phyloP scores from a whole-genome alignment of 2,797 vertebrate species.

The Acipenser transmontanus region DNA sequence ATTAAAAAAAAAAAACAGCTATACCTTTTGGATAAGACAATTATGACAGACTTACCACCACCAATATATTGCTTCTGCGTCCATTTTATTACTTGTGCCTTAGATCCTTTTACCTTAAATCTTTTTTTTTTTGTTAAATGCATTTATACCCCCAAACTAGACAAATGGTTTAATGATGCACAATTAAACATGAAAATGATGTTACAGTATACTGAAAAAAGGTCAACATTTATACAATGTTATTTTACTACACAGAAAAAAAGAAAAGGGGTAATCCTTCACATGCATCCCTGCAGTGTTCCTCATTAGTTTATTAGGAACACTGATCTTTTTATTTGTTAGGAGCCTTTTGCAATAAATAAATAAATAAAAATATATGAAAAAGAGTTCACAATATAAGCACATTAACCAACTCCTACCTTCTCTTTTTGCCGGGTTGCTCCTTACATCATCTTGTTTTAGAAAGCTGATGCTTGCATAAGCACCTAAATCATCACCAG shows the following conservation, averaged over 20 bases:
- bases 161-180: too few species aligned
- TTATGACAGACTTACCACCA: neutral
- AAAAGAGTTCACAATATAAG: neutral
- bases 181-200: too few species aligned
- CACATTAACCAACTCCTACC: slow-evolving; percentile 47
- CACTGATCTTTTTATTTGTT: too few species aligned
- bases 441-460: slow-evolving; percentile 61
- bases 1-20: neutral
- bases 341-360: neutral
- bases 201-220: too few species aligned
- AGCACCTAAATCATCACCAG: slow-evolving; percentile 62
- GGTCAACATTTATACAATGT: too few species aligned
- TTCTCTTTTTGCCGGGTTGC: slow-evolving; percentile 49
- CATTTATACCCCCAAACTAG: too few species aligned
- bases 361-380: neutral
- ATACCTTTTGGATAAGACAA: neutral
- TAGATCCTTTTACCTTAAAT: neutral
- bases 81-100: neutral
- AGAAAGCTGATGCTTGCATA: slow-evolving; percentile 82
- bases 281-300: too few species aligned
- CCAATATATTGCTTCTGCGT: neutral
- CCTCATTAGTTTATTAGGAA: too few species aligned
- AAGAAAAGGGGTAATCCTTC: too few species aligned
- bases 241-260: too few species aligned
- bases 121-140: neutral